A percentile compares a stretch with the other conserved stretches of the same genome.
These are phyloP conservation scores for Harpegnathos saltator DNA, from an alignment of 1,140 invertebrate genomes.

Conservation along the genomic window DNA sequence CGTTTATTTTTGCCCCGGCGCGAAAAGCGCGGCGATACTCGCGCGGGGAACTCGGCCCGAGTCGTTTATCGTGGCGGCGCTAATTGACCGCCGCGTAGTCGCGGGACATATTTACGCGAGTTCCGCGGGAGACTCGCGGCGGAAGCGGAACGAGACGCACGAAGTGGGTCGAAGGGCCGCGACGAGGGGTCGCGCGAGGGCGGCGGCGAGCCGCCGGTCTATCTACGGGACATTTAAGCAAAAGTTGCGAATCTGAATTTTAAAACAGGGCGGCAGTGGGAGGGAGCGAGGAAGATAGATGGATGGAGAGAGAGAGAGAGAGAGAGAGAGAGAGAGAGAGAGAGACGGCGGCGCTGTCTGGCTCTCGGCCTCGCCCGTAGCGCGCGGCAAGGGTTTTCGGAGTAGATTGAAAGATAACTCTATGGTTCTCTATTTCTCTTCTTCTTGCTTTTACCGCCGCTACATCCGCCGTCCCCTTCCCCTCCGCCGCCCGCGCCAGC, in stretches of 20 bases:
- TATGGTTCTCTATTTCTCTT: constrained; percentile 18
- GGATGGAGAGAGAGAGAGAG: no score
- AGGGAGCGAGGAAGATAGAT: neutral
- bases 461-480: neutral
- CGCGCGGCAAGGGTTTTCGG: neutral
- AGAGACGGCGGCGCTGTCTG: neutral
- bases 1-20: neutral
- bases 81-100: constrained; percentile 2
- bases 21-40: neutral
- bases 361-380: constrained; percentile 10
- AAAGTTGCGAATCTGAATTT: constrained; percentile 80
- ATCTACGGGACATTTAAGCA: constrained; percentile 73
- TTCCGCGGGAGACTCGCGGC: constrained; percentile 3
- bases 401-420: constrained; percentile 77
- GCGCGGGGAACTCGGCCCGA: no score
- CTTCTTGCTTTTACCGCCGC: constrained; percentile 7
- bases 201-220: constrained; percentile 18
- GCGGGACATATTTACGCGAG: constrained; percentile 23
- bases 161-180: no score
- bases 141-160: neutral
- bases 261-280: constrained; percentile 65
- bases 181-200: neutral
- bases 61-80: neutral
- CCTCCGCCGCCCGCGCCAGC: neutral
- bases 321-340: neutral